These are phyloP conservation scores for Adineta ricciae DNA, from an alignment of 2,888 invertebrate species.

Conservation along the genomic window DNA sequence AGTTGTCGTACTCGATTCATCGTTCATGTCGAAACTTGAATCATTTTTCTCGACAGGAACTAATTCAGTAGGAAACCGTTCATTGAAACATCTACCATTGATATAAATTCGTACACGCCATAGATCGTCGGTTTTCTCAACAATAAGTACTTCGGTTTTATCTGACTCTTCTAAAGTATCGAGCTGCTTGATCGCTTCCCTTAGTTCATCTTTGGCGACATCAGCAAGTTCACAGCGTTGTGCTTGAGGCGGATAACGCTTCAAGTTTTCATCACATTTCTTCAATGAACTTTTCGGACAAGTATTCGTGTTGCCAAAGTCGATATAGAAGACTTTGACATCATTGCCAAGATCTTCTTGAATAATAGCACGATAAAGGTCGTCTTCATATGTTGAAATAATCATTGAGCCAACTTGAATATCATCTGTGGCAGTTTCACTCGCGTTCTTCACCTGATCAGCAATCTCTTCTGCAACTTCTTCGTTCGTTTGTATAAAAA, in stretches of 20 bases:
- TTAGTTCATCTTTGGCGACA: background rate
- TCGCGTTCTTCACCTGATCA: background rate
- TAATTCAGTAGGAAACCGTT: background rate
- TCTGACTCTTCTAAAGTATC: background rate
- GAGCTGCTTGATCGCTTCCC: background rate
- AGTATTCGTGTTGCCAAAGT: background rate
- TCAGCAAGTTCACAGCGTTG: background rate
- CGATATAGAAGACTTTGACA: background rate
- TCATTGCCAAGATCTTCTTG: background rate
- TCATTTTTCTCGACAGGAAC: background rate
- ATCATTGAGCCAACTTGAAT: background rate
- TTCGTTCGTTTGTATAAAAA: background rate
- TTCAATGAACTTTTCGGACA: background rate
- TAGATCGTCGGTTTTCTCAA: background rate
- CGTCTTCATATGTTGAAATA: background rate
- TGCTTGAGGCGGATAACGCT: background rate
- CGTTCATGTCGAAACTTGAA: background rate
- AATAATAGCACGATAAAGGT: background rate
- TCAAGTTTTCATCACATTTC: background rate
- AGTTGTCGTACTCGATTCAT: background rate
- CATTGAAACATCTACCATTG: background rate
- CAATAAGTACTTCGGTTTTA: background rate
- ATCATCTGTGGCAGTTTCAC: background rate
- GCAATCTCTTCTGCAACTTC: background rate
- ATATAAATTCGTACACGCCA: background rate